Base-by-base conservation (phyloP, 2,113 vertebrate species). In the Garra rufa region DNA sequence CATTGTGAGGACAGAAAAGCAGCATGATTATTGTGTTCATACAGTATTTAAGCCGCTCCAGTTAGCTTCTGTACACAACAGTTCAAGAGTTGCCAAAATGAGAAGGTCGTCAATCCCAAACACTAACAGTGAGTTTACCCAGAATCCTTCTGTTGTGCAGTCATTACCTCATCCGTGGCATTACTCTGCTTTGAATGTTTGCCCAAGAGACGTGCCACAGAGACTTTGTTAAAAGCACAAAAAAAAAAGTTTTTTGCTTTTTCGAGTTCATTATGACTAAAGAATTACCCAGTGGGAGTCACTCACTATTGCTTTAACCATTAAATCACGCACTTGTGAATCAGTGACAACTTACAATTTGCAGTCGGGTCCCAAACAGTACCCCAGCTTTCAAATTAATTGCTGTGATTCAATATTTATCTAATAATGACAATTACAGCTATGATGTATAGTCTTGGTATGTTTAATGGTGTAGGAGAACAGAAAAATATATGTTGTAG, bases 341-440 rank as follows among this genome's bases (percentile, higher is more conserved):
- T 73, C 11, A 46, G 46, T 52, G 73, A 50, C 73, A 46, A 46
- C 70, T 46, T 46, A 73, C 41, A 46, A 52, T 75, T 75, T 52
- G 26, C 50, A 21, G 48, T 76, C 28, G 21, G 28, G 10, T 55
- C 46, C 30, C 10, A 57, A 57, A 10, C 46, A 73, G n/a, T 46
- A 73, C 70, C 5, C 43, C 21, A 15, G 70, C 50, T 77, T 75
- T 75, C n/a, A 75, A 75, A 50, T 30, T 0, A 50, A 30, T 75
- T 50, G 19, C 46, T 21, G 73, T 75, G 73, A 50, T 50, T 75
- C 73, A 41, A 41, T 77, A 41, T 77, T 38, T 38, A 77, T 43
- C 10, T 59, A 44, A 79, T 63, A 79, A 44, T 41, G 11, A 77
- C 50, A 38, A 63, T 44, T 61, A 10, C 34, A 26, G 34, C 57